Evolutionary conservation across 2,888 invertebrate species (phyloP).

Genomic region (Cinara cedri): DNA sequence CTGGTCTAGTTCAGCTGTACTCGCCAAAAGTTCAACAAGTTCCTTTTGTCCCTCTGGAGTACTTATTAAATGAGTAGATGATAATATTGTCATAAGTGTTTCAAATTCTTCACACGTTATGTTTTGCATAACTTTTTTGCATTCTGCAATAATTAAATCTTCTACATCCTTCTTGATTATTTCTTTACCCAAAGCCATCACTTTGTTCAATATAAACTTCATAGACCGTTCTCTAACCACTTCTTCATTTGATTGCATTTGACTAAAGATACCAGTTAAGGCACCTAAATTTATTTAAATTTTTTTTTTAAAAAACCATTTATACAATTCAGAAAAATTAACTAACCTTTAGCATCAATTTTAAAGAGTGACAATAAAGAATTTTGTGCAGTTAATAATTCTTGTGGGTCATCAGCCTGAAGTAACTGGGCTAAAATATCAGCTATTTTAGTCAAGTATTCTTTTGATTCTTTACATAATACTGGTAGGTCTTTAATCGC

Average conservation of each 20-base stretch:
- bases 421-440: conserved; percentile 91
- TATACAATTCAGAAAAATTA: not conserved
- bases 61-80: conserved; percentile 79
- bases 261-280: conserved; percentile 72
- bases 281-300: conserved; percentile 64
- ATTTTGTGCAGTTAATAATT: conserved; percentile 82
- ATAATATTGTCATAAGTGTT: conserved; percentile 83
- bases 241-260: conserved; percentile 74
- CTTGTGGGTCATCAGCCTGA: conserved; percentile 83
- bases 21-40: conserved; percentile 82
- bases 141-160: conserved; percentile 80
- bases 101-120: conserved; percentile 92
- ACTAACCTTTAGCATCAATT: conserved; percentile 71
- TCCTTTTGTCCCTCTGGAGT: conserved; percentile 85
- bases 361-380: conserved; percentile 80
- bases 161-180: conserved; percentile 84
- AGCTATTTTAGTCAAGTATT: conserved; percentile 83
- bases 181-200: conserved; percentile 79
- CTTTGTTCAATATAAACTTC: conserved; percentile 83
- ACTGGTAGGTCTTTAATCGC: conserved; percentile 89
- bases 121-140: conserved; percentile 86
- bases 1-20: conserved; percentile 80
- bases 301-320: too few relatives aligned
- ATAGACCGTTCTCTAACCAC: conserved; percentile 83
- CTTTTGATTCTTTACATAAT: conserved; percentile 83